These are phyloP conservation scores for Leuciscus waleckii DNA, from an alignment of 2,797 vertebrate genomes.

Conservation along the genomic window DNA sequence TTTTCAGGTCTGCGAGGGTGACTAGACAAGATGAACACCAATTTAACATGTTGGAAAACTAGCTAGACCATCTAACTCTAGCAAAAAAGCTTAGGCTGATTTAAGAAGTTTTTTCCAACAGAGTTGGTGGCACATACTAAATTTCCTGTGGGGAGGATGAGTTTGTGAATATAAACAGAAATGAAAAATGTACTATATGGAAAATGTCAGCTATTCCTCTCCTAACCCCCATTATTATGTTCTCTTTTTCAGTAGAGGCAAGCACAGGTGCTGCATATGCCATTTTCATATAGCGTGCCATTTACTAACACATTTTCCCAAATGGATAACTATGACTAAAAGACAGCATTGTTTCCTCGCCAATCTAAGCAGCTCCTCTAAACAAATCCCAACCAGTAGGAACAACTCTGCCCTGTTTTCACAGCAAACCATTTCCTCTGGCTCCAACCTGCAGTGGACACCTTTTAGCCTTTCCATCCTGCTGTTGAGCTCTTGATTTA, in stretches of 20 bases:
- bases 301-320: conserved; percentile 46
- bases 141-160: conserved; percentile 52
- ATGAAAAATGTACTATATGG: conserved; percentile 34
- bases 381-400: conserved; percentile 44
- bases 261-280: conserved; percentile 23
- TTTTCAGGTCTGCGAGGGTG: not conserved
- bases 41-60: not conserved
- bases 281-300: conserved; percentile 37
- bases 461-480: conserved; percentile 54
- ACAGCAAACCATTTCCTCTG: conserved; percentile 56
- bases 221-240: conserved; percentile 34
- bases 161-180: conserved; percentile 58
- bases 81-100: not conserved
- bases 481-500: conserved; percentile 73
- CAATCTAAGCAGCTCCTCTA: conserved; percentile 50
- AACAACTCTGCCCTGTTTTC: conserved; percentile 52
- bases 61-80: too few relatives aligned
- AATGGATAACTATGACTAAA: conserved; percentile 35
- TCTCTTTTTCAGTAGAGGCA: conserved; percentile 26
- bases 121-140: conserved; percentile 56
- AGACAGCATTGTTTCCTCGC: conserved; percentile 43
- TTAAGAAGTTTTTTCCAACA: not conserved
- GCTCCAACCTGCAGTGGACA: conserved; percentile 52
- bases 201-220: conserved; percentile 28
- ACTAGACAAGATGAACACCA: not conserved